phyloP scores from a whole-genome alignment of 1,140 invertebrate genomes.

The Ips nitidus region DNA sequence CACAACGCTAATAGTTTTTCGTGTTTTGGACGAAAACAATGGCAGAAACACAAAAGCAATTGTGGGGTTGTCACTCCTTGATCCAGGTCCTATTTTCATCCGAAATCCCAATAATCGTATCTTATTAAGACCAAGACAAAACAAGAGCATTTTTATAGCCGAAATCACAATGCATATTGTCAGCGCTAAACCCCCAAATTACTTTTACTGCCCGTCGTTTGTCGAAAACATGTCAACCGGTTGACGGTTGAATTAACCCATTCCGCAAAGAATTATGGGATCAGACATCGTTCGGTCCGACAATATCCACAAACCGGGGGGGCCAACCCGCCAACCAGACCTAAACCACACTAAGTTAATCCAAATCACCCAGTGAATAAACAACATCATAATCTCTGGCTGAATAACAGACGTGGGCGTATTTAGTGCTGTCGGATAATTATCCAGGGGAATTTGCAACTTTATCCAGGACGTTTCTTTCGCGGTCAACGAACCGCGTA shows the following conservation, averaged over 20 bases:
- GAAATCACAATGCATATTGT: slow-evolving; percentile 15
- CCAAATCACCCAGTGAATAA: too few relatives aligned
- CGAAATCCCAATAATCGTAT: slow-evolving; percentile 15
- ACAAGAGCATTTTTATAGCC: slow-evolving; percentile 6
- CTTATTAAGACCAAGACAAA: slow-evolving; percentile 13
- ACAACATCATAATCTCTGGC: neutral
- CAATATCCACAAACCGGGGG: neutral
- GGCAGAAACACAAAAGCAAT: slow-evolving; percentile 7
- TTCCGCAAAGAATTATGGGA: slow-evolving; percentile 11
- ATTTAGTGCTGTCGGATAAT: neutral
- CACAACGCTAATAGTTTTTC: too few relatives aligned
- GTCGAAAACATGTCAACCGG: slow-evolving; percentile 10
- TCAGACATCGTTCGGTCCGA: neutral
- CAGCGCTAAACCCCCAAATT: slow-evolving; percentile 4
- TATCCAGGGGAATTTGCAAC: slow-evolving; percentile 9
- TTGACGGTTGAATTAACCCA: slow-evolving; percentile 22
- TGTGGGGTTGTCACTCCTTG: too few relatives aligned
- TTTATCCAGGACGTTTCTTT: slow-evolving; percentile 18
- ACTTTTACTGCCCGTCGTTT: slow-evolving; percentile 8
- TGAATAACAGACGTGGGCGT: slow-evolving; percentile 14
- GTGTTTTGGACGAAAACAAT: too few relatives aligned
- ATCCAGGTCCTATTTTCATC: slow-evolving; percentile 3
- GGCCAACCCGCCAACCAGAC: neutral
- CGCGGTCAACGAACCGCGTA: slow-evolving; percentile 3
- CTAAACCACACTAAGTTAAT: too few relatives aligned